These are phyloP conservation scores for Phalacrocorax aristotelis DNA, from an alignment of 2,113 vertebrate genomes.

Conservation along the genomic window DNA sequence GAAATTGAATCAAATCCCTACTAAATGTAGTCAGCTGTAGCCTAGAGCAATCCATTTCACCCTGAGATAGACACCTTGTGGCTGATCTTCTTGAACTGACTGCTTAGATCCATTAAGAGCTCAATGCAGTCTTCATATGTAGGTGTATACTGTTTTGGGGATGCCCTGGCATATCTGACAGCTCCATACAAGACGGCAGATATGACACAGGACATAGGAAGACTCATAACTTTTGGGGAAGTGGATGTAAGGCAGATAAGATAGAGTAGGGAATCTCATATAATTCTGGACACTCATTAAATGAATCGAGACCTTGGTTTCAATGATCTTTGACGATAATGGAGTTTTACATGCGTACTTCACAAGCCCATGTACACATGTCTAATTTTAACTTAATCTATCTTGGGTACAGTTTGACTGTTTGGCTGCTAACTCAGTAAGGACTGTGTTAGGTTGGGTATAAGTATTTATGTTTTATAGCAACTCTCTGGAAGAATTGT, in stretches of 20 bases:
- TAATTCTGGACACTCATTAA: background rate
- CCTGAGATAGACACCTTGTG: background rate
- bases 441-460: background rate
- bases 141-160: background rate
- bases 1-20: background rate
- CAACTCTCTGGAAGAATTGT: background rate
- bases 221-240: background rate
- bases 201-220: background rate
- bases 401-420: background rate
- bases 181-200: background rate
- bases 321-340: background rate
- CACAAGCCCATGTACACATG: background rate
- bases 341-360: background rate
- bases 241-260: background rate
- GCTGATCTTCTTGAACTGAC: background rate
- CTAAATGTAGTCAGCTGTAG: background rate
- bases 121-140: background rate
- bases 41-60: background rate
- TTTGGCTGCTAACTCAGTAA: background rate
- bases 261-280: background rate
- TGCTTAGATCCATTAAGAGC: background rate
- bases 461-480: background rate
- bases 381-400: background rate
- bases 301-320: background rate
- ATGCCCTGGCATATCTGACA: background rate